Conservation (phyloP, 2,888 invertebrate genomes). For the Drosophila multiciliata region DNA sequence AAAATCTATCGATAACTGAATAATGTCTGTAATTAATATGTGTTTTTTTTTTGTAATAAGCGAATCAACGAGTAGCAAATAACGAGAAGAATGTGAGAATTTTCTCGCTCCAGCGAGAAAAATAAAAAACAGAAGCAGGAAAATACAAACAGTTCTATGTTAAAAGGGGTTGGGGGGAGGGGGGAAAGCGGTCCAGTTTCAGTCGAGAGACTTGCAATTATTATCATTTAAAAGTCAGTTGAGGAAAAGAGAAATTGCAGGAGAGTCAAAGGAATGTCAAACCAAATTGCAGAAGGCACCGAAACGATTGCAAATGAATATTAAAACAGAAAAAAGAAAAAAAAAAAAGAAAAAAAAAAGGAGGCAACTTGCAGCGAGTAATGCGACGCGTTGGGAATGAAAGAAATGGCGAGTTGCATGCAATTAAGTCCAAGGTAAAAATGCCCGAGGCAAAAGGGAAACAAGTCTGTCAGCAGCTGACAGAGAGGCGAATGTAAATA, state of each 20-base stretch:
- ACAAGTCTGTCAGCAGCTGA: conserved; percentile 28
- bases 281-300: conserved; percentile 1
- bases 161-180: no score
- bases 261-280: background rate
- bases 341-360: no score
- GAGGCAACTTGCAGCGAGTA: background rate
- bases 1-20: background rate
- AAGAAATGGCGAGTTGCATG: conserved; percentile 2
- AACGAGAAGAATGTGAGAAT: background rate
- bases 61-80: conserved; percentile 7
- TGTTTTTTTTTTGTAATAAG: background rate
- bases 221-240: background rate
- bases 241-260: background rate
- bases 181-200: no score
- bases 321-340: conserved; percentile 6
- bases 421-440: conserved; percentile 42
- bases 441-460: conserved; percentile 15
- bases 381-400: background rate
- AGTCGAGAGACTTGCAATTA: background rate
- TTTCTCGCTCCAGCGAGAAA: background rate
- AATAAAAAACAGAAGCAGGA: no score
- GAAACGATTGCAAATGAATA: conserved; percentile 24
- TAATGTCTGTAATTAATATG: background rate
- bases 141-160: background rate
- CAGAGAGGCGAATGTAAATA: conserved; percentile 48